phyloP scores from a whole-genome alignment of 2,888 invertebrate genomes.

The Sinhomidia bicolor region DNA sequence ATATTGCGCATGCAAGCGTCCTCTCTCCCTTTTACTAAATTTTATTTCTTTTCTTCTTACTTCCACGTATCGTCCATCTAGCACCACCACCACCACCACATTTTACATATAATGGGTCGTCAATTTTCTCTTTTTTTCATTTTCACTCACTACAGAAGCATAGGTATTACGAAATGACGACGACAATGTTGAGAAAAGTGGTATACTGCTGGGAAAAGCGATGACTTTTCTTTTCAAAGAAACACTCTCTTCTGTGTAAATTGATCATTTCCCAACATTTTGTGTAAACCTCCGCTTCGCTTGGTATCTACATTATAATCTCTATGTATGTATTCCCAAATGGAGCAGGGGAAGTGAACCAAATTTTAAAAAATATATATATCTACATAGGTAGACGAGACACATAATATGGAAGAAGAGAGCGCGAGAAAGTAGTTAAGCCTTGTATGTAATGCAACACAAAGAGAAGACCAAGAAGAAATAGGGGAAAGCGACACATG shows the following conservation, averaged over 20 bases:
- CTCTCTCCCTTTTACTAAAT: not conserved
- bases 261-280: conserved; percentile 4
- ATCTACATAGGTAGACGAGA: not conserved
- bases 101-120: not conserved
- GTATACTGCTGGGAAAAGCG: not conserved
- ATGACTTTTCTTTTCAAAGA: conserved; percentile 21
- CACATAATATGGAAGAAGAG: not conserved
- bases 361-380: no score
- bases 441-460: not conserved
- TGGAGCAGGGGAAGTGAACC: not conserved
- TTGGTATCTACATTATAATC: not conserved
- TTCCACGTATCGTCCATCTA: not conserved
- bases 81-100: not conserved
- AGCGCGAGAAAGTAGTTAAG: not conserved
- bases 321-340: not conserved
- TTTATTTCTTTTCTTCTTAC: not conserved
- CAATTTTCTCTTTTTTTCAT: not conserved
- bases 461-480: not conserved
- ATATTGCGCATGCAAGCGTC: not conserved
- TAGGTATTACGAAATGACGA: not conserved
- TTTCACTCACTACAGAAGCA: not conserved
- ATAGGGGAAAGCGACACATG: not conserved
- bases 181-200: not conserved
- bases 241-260: not conserved
- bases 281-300: not conserved